Percentiles rank a stretch among this genome's conserved stretches.
These are phyloP conservation scores for Atherinomorus stipes DNA, from an alignment of 2,113 vertebrate genomes.

Conservation along the genomic window DNA sequence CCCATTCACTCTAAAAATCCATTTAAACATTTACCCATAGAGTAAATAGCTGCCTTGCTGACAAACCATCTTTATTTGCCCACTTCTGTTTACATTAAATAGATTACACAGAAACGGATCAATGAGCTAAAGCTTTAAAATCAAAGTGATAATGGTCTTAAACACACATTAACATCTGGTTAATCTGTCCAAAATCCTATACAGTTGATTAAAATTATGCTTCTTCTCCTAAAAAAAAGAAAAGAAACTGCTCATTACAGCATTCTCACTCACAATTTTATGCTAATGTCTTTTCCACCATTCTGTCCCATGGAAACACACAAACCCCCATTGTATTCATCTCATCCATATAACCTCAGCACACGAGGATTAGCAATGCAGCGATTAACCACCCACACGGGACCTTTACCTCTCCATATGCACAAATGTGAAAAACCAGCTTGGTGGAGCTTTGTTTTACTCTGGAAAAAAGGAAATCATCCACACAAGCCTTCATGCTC, in stretches of 20 bases:
- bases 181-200: too few species aligned
- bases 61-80: conserved; percentile 4
- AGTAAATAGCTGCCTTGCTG: conserved; percentile 4
- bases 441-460: too few species aligned
- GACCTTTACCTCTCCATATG: conserved; percentile 43
- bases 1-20: not conserved
- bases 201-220: not conserved
- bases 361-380: conserved; percentile 41
- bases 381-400: conserved; percentile 53
- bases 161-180: not conserved
- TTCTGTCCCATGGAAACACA: conserved; percentile 12
- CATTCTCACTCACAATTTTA: not conserved
- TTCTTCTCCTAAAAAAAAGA: not conserved
- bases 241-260: too few species aligned
- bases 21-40: not conserved
- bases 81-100: conserved; percentile 5
- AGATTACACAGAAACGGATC: not conserved
- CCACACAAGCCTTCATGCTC: too few species aligned
- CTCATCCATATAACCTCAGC: conserved; percentile 49
- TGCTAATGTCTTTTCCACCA: not conserved
- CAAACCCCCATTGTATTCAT: conserved; percentile 35
- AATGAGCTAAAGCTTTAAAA: not conserved
- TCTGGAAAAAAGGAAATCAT: too few species aligned
- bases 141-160: not conserved
- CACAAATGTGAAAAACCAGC: too few species aligned